These are phyloP conservation scores for Pammene fasciana DNA, from an alignment of 2,888 invertebrate species.

Conservation along the genomic window DNA sequence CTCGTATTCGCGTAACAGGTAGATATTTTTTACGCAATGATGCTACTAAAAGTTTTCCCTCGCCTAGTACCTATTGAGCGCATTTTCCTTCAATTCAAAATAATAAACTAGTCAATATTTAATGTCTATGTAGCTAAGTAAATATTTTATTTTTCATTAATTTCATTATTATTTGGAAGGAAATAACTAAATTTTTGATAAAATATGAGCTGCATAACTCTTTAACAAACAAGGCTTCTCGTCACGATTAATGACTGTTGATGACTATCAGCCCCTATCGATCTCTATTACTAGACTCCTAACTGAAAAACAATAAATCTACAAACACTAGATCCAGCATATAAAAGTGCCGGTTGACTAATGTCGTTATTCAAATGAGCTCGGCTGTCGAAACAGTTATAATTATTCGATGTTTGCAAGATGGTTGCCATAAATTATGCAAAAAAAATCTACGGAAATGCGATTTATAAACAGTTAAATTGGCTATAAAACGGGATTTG, in stretches of 20 bases:
- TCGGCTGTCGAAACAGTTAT: slow-evolving; percentile 38
- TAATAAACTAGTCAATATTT: too few relatives aligned
- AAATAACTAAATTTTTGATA: background rate
- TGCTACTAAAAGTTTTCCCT: too few relatives aligned
- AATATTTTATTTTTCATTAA: too few relatives aligned
- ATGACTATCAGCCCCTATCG: slow-evolving; percentile 31
- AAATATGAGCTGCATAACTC: background rate
- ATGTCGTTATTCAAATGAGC: slow-evolving; percentile 37
- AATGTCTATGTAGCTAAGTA: too few relatives aligned
- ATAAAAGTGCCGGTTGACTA: slow-evolving; percentile 29
- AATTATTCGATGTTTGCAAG: slow-evolving; percentile 39
- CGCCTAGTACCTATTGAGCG: background rate
- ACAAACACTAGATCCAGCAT: slow-evolving; percentile 16
- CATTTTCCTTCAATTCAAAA: too few relatives aligned
- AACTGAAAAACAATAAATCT: slow-evolving; percentile 23
- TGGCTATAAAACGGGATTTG: slow-evolving; percentile 43
- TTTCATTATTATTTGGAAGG: too few relatives aligned
- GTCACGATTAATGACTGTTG: slow-evolving; percentile 27
- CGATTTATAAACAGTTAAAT: slow-evolving; percentile 44
- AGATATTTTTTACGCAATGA: background rate
- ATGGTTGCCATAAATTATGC: slow-evolving; percentile 42
- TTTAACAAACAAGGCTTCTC: background rate
- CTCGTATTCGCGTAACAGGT: background rate
- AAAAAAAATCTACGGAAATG: slow-evolving; percentile 33
- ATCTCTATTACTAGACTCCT: slow-evolving; percentile 34